Evolutionary conservation across 2,113 vertebrate species (phyloP).

Genomic region (Tonatia bakeri): DNA sequence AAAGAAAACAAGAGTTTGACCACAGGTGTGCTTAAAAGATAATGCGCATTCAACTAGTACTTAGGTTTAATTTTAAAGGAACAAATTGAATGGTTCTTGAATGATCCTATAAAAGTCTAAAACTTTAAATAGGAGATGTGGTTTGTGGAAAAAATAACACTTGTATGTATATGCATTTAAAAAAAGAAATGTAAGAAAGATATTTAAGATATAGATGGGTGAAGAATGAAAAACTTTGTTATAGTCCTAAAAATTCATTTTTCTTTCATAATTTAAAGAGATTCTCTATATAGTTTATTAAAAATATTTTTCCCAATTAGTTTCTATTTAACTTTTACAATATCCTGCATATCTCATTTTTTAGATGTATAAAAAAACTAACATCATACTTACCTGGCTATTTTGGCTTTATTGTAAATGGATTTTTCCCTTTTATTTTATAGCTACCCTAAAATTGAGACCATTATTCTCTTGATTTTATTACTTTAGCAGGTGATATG

Average conservation of each 20-base stretch:
- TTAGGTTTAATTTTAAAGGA: constrained; percentile 16
- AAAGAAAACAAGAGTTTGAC: constrained; percentile 18
- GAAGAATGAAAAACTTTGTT: constrained; percentile 18
- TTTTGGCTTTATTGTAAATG: constrained; percentile 11
- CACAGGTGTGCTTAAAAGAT: background rate
- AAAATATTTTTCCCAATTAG: background rate
- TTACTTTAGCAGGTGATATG: constrained; percentile 39
- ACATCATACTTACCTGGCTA: background rate
- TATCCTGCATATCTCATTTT: background rate
- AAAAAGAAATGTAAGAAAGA: background rate
- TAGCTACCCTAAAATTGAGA: constrained; percentile 17
- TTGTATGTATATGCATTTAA: background rate
- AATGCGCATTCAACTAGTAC: background rate
- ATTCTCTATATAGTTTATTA: background rate
- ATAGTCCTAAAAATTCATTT: background rate
- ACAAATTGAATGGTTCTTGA: background rate
- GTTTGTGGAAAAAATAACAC: constrained; percentile 8
- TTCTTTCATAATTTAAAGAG: constrained; percentile 5
- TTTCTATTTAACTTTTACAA: background rate
- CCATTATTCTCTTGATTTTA: constrained; percentile 55
- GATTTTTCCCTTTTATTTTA: constrained; percentile 32
- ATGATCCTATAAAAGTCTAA: background rate
- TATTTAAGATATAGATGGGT: background rate
- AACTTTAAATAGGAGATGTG: background rate
- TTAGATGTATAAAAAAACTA: background rate